A percentile compares a stretch with the other conserved stretches of the same genome.
Conservation (phyloP, 2,113 vertebrate species). For the Trichomycterus rosablanca region DNA sequence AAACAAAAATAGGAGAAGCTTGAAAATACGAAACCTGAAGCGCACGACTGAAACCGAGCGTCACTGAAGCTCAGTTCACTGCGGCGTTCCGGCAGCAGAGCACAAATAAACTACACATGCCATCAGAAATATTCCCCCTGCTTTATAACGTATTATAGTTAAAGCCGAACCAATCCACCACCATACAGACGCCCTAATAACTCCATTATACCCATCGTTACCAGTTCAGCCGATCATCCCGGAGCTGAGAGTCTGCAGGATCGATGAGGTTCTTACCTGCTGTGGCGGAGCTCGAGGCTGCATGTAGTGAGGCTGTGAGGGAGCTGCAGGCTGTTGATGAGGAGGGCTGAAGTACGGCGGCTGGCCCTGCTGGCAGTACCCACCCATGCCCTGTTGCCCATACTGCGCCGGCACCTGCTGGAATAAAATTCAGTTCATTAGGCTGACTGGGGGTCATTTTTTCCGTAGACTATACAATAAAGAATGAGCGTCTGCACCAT, state of each 20-base stretch:
- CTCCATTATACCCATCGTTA: neutral
- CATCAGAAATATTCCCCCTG: too few species aligned
- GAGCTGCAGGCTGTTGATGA: constrained; percentile 77
- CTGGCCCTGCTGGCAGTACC: constrained; percentile 87
- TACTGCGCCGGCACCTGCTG: constrained; percentile 85
- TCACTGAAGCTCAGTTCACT: constrained; percentile 39
- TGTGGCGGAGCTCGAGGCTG: constrained; percentile 82
- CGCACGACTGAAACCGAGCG: constrained; percentile 26
- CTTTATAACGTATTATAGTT: too few species aligned
- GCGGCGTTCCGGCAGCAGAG: constrained; percentile 17
- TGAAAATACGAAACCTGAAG: constrained; percentile 22
- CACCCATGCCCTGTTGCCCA: constrained; percentile 75
- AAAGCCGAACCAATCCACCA: neutral
- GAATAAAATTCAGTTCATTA: constrained; percentile 2
- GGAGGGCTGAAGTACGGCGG: constrained; percentile 87
- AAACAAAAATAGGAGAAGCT: constrained; percentile 27
- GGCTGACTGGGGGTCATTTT: neutral
- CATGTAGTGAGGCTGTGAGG: constrained; percentile 79
- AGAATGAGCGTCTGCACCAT: too few species aligned
- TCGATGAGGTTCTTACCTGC: constrained; percentile 73
- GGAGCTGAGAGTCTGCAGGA: neutral
- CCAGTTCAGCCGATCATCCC: neutral
- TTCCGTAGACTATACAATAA: too few species aligned
- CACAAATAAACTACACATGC: neutral
- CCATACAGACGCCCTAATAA: neutral